phyloP scores from a whole-genome alignment of 2,797 vertebrate genomes.

The Tenualosa ilisha region DNA sequence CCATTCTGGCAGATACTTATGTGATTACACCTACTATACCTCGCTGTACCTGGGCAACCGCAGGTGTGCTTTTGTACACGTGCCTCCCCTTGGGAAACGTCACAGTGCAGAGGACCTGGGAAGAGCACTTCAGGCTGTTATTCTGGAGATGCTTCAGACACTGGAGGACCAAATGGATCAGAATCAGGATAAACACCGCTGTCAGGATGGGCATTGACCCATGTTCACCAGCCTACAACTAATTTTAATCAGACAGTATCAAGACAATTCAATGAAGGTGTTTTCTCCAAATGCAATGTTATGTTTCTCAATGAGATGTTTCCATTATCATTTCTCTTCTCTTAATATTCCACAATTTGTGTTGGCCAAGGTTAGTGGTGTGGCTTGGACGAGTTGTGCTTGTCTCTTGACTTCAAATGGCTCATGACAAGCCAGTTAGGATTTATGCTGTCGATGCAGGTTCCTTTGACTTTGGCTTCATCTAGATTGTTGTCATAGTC shows the following conservation, averaged over 20 bases:
- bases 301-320: neutral
- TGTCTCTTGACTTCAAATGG: neutral
- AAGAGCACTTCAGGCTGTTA: conserved; percentile 78
- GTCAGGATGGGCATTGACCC: conserved; percentile 64
- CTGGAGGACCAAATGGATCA: conserved; percentile 66
- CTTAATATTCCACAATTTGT: neutral
- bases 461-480: neutral
- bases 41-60: conserved; percentile 87
- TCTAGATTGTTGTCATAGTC: neutral
- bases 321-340: neutral
- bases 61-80: conserved; percentile 86
- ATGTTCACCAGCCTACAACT: neutral
- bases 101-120: conserved; percentile 87
- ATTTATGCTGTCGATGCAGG: neutral
- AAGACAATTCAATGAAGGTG: neutral
- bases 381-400: neutral
- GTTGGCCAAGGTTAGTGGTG: neutral
- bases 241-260: neutral
- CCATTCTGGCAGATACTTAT: conserved; percentile 82
- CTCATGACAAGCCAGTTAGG: neutral
- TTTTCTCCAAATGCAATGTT: neutral
- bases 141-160: conserved; percentile 81
- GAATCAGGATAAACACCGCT: conserved; percentile 60
- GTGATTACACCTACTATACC: conserved; percentile 95
- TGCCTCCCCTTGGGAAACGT: conserved; percentile 88